A percentile compares a stretch with the other conserved stretches of the same genome.
Conservation (phyloP, 2,888 invertebrate species). For the Allygus modestus region DNA sequence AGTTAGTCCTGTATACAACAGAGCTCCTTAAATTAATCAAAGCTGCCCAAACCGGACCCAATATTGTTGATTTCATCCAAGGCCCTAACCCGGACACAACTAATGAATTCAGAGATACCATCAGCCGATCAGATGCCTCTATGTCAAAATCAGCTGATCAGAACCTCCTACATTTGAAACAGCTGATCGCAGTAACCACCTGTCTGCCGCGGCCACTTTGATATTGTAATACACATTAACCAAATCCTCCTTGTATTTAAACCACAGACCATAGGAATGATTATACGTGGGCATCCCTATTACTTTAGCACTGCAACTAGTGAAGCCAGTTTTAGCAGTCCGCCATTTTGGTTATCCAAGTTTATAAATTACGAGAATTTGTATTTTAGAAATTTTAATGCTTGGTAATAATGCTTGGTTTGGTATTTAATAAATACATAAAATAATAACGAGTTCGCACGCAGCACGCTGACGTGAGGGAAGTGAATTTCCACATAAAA, state of each 20-base stretch:
- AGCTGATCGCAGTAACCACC: not conserved
- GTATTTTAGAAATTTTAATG: too few relatives aligned
- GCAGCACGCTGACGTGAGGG: too few relatives aligned
- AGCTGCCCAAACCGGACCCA: not conserved
- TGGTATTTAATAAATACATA: too few relatives aligned
- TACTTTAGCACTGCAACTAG: too few relatives aligned
- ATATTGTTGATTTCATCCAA: not conserved
- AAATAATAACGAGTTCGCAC: too few relatives aligned
- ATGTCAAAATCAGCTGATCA: conserved; percentile 30
- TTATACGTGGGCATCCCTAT: too few relatives aligned
- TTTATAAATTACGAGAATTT: too few relatives aligned
- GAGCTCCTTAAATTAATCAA: not conserved
- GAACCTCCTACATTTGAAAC: conserved; percentile 7
- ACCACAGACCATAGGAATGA: too few relatives aligned
- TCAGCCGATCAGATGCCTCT: conserved; percentile 29
- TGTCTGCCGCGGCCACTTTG: conserved; percentile 8
- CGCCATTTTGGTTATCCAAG: too few relatives aligned
- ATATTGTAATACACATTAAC: conserved; percentile 14
- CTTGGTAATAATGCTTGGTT: too few relatives aligned
- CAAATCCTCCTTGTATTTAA: not conserved
- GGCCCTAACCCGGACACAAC: conserved; percentile 43
- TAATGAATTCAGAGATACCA: conserved; percentile 51
- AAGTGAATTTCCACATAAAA: too few relatives aligned
- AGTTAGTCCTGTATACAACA: not conserved
- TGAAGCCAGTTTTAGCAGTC: too few relatives aligned